Percentiles rank a stretch among this genome's conserved stretches.
These are phyloP conservation scores for Coelopa pilipes DNA, from an alignment of 2,888 invertebrate genomes.

Conservation along the genomic window DNA sequence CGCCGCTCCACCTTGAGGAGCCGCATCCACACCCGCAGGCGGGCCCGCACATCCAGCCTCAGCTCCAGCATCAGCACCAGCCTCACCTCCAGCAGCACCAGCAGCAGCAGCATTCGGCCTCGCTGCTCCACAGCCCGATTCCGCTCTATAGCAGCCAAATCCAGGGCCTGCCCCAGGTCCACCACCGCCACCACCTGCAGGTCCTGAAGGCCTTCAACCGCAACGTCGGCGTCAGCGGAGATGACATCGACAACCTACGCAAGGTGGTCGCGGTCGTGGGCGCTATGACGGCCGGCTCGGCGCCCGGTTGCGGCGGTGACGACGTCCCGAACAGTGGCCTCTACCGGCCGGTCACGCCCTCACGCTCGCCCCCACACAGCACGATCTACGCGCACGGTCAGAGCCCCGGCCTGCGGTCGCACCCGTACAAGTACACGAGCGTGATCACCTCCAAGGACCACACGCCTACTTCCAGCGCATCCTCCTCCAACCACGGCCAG, in stretches of 20 bases:
- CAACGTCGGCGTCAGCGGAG: constrained; percentile 48
- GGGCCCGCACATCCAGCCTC: constrained; percentile 35
- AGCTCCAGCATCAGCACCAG: constrained; percentile 40
- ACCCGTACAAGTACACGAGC: constrained; percentile 10
- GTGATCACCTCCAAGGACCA: not conserved
- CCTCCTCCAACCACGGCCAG: not conserved
- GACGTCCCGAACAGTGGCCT: constrained; percentile 48
- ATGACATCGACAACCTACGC: constrained; percentile 61
- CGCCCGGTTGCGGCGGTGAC: constrained; percentile 31
- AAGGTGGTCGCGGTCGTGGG: constrained; percentile 59
- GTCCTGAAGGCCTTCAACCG: constrained; percentile 57
- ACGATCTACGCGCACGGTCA: constrained; percentile 17
- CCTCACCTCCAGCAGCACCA: constrained; percentile 41
- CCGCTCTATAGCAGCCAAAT: constrained; percentile 20
- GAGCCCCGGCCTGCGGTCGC: constrained; percentile 12
- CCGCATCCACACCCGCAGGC: constrained; percentile 28
- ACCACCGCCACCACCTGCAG: constrained; percentile 51
- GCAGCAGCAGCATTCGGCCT: constrained; percentile 13
- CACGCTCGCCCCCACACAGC: not conserved
- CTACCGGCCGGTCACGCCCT: constrained; percentile 44
- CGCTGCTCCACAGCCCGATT: constrained; percentile 7
- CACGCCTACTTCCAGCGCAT: constrained; percentile 39
- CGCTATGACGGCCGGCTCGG: constrained; percentile 41
- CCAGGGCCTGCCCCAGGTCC: constrained; percentile 1
- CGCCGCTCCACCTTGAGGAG: constrained; percentile 16